phyloP scores from a whole-genome alignment of 2,888 invertebrate genomes.

The Lasioglossum calceatum region DNA sequence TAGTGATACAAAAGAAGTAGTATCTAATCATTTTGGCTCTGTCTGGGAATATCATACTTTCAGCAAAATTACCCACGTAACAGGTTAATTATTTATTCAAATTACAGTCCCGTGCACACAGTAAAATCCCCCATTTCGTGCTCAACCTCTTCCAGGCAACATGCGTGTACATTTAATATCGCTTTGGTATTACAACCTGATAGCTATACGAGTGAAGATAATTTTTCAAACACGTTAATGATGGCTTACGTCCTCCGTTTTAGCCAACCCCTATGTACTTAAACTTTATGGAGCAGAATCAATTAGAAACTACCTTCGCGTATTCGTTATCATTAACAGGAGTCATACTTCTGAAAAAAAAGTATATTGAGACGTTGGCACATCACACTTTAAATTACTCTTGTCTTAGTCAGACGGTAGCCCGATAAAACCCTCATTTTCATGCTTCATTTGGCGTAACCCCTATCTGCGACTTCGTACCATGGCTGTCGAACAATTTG shows the following conservation, averaged over 20 bases:
- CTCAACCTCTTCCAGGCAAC: not conserved
- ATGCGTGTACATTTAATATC: not conserved
- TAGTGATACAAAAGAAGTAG: not conserved
- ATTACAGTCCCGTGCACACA: not conserved
- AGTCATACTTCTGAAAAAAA: too few relatives aligned
- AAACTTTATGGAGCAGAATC: not conserved
- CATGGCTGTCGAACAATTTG: too few relatives aligned
- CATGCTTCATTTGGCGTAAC: not conserved
- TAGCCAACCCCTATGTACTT: not conserved
- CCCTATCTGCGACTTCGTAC: too few relatives aligned
- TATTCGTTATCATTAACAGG: not conserved
- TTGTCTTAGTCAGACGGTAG: not conserved
- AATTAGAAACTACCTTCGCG: not conserved
- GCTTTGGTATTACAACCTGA: not conserved
- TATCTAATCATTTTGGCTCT: not conserved
- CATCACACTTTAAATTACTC: not conserved
- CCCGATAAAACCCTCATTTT: not conserved
- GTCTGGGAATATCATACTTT: not conserved
- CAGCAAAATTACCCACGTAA: not conserved
- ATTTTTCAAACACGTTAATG: not conserved
- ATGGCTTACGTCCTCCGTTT: too few relatives aligned
- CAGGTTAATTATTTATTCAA: slow-evolving; percentile 13
- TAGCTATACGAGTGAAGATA: not conserved
- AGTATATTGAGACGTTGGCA: too few relatives aligned
- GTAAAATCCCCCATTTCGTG: slow-evolving; percentile 1